Percentiles rank a stretch among this genome's conserved stretches.
Conservation (phyloP, 2,888 invertebrate species). For the Dynastes hyllus region DNA sequence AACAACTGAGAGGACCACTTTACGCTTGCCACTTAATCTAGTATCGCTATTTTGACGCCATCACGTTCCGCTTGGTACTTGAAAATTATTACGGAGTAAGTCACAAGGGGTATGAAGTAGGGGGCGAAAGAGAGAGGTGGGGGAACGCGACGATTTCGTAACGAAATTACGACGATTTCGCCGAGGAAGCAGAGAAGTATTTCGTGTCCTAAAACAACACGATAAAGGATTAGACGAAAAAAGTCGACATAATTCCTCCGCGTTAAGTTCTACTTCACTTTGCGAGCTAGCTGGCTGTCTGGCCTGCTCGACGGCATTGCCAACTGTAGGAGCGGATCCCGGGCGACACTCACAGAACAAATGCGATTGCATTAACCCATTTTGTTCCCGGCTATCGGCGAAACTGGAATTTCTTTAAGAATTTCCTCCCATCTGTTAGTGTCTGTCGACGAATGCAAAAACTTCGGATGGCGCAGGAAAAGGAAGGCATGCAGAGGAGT, state of each 20-base stretch:
- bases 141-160: not conserved
- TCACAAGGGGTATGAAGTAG: not conserved
- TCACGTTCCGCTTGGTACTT: constrained; percentile 27
- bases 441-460: constrained; percentile 1
- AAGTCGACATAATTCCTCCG: constrained; percentile 24
- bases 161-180: constrained; percentile 31
- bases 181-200: not conserved
- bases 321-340: not conserved
- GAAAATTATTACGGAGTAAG: constrained; percentile 40
- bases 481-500: no score
- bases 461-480: not conserved
- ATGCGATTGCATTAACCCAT: constrained; percentile 42
- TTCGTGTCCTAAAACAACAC: constrained; percentile 18
- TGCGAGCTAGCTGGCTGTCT: no score
- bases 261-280: not conserved
- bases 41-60: constrained; percentile 37
- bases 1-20: constrained; percentile 19
- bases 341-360: constrained; percentile 22
- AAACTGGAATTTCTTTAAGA: not conserved
- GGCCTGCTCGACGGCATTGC: not conserved
- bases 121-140: not conserved
- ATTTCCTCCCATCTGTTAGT: constrained; percentile 11
- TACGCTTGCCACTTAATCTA: constrained; percentile 28
- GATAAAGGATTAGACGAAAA: constrained; percentile 13
- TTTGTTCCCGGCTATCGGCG: constrained; percentile 6